Evolutionary conservation across 2,797 vertebrate genomes (phyloP).

Genomic region (Amphiprion clarkii): DNA sequence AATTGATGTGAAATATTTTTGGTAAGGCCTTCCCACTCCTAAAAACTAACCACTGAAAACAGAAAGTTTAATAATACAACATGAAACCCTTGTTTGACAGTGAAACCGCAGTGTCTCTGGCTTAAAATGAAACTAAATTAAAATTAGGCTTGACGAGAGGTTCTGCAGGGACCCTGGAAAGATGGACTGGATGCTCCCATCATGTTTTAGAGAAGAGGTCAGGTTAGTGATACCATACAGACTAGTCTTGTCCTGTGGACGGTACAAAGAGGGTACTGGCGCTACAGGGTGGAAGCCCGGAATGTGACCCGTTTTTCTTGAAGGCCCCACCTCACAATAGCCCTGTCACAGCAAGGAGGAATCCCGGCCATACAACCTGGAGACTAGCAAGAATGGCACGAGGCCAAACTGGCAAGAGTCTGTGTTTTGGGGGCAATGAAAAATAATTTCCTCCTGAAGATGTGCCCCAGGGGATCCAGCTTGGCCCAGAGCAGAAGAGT

Average conservation of each 20-base stretch:
- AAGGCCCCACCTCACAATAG: slow-evolving; percentile 48
- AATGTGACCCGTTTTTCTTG: slow-evolving; percentile 42
- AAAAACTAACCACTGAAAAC: slow-evolving; percentile 49
- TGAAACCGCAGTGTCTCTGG: slow-evolving; percentile 49
- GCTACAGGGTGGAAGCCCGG: slow-evolving; percentile 8
- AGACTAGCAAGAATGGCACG: slow-evolving; percentile 38
- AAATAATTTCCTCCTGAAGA: slow-evolving; percentile 87
- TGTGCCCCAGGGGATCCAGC: slow-evolving; percentile 70
- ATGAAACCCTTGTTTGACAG: slow-evolving; percentile 59
- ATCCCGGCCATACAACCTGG: slow-evolving; percentile 46
- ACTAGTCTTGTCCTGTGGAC: background rate
- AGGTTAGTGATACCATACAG: slow-evolving; percentile 47
- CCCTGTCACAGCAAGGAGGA: slow-evolving; percentile 54
- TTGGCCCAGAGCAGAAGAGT: slow-evolving; percentile 72
- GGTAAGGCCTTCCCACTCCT: slow-evolving; percentile 54
- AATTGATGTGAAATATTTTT: slow-evolving; percentile 74
- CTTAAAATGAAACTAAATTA: slow-evolving; percentile 45
- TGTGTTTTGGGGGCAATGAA: slow-evolving; percentile 84
- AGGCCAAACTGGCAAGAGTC: slow-evolving; percentile 76
- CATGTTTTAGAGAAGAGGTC: slow-evolving; percentile 44
- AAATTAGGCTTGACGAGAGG: slow-evolving; percentile 37
- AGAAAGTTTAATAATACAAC: slow-evolving; percentile 65
- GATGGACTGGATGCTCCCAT: slow-evolving; percentile 50
- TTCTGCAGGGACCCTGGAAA: slow-evolving; percentile 36
- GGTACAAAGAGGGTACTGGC: slow-evolving; percentile 33